phyloP scores from a whole-genome alignment of 1,140 invertebrate species.

The Zaprionus lachaisei region DNA sequence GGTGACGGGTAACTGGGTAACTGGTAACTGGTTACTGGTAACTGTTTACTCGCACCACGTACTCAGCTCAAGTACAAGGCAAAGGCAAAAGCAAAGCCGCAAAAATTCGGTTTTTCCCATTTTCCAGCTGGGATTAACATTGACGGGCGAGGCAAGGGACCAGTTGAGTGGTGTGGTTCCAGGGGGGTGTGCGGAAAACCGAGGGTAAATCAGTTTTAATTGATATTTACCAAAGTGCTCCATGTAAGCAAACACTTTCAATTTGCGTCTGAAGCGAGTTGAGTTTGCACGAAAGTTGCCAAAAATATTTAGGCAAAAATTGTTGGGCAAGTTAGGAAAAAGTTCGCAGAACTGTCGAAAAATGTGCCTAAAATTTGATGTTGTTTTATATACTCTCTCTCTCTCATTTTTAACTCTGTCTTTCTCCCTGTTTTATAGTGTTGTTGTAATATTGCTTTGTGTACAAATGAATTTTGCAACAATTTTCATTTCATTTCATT shows the following conservation, averaged over 20 bases:
- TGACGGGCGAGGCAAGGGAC: neutral
- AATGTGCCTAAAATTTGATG: neutral
- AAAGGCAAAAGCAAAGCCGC: conserved; percentile 50
- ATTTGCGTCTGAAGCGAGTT: conserved; percentile 64
- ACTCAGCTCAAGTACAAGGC: conserved; percentile 47
- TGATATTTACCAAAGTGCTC: conserved; percentile 82
- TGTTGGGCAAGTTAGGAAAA: neutral
- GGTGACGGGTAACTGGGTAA: conserved; percentile 7
- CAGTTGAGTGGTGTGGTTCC: neutral
- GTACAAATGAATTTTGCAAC: conserved; percentile 39
- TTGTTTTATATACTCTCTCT: neutral
- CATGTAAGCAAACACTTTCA: conserved; percentile 78
- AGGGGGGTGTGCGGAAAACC: neutral
- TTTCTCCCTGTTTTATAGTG: conserved; percentile 1
- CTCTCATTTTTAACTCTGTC: neutral
- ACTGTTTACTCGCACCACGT: conserved; percentile 8
- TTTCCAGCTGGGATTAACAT: conserved; percentile 64
- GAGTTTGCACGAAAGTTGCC: conserved; percentile 29
- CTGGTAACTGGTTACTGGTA: conserved; percentile 7
- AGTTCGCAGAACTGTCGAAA: neutral
- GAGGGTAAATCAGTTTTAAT: conserved; percentile 78
- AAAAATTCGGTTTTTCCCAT: conserved; percentile 60
- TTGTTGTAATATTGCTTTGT: conserved; percentile 19
- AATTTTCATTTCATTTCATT: conserved; percentile 47
- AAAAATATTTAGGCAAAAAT: conserved; percentile 8